Evolutionary conservation across 2,888 invertebrate species (phyloP).

Genomic region (Drosophila helvetica): DNA sequence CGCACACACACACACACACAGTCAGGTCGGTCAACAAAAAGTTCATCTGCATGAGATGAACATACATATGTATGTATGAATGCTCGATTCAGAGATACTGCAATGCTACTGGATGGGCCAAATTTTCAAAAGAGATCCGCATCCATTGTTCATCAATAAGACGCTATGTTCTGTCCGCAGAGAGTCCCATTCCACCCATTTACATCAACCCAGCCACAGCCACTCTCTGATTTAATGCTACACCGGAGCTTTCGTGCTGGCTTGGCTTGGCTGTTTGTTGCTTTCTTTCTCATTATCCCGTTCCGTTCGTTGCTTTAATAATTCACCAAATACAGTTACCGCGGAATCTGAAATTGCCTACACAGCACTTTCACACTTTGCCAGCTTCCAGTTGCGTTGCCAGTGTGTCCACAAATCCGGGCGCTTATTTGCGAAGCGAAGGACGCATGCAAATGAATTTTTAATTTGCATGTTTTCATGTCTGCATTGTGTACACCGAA

Average conservation of each 20-base stretch:
- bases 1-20: constrained; percentile 47
- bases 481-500: constrained; percentile 37
- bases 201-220: background rate
- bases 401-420: constrained; percentile 48
- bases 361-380: constrained; percentile 59
- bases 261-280: constrained; percentile 18
- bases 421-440: constrained; percentile 45
- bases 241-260: constrained; percentile 31
- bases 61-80: too few relatives aligned
- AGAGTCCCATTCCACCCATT: constrained; percentile 4
- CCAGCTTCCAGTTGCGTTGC: constrained; percentile 19
- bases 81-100: constrained; percentile 61
- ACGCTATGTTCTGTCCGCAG: background rate
- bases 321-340: constrained; percentile 58
- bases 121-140: background rate
- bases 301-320: constrained; percentile 46
- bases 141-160: background rate
- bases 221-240: background rate
- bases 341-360: constrained; percentile 55
- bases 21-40: background rate
- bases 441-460: constrained; percentile 59
- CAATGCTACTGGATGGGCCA: constrained; percentile 61
- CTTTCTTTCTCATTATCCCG: constrained; percentile 36
- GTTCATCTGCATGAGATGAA: constrained; percentile 7
- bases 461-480: constrained; percentile 66